Percentiles rank a stretch among this genome's conserved stretches.
phyloP scores from a whole-genome alignment of 1,140 invertebrate species.

The Sinonovacula constricta region DNA sequence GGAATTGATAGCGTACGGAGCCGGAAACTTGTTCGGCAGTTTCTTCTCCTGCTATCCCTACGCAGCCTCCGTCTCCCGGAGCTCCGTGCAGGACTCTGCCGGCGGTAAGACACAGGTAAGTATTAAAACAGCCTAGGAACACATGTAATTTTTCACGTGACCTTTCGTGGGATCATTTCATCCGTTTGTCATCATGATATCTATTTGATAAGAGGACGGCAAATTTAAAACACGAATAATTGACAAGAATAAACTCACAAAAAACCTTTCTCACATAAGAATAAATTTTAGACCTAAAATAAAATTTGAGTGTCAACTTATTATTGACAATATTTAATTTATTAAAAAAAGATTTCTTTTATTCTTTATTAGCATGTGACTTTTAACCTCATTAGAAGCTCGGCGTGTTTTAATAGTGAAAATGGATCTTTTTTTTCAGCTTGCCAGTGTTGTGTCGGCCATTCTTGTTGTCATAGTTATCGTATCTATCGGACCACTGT shows the following conservation, averaged over 20 bases:
- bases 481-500: slow-evolving; percentile 72
- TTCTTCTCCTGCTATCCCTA: slow-evolving; percentile 79
- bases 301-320: neutral
- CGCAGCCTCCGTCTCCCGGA: slow-evolving; percentile 80
- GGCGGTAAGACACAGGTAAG: slow-evolving; percentile 79
- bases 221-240: too few relatives aligned
- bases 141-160: too few relatives aligned
- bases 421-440: slow-evolving; percentile 51
- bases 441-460: slow-evolving; percentile 70
- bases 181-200: too few relatives aligned
- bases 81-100: slow-evolving; percentile 78
- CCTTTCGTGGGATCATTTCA: too few relatives aligned
- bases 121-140: too few relatives aligned
- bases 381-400: too few relatives aligned
- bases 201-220: too few relatives aligned
- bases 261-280: too few relatives aligned
- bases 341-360: neutral
- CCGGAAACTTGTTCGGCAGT: slow-evolving; percentile 70
- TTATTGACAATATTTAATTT: neutral
- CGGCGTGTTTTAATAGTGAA: neutral
- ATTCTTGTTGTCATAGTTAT: slow-evolving; percentile 72
- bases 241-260: too few relatives aligned
- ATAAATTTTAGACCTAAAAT: too few relatives aligned
- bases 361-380: neutral
- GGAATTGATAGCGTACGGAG: slow-evolving; percentile 73